These are phyloP conservation scores for Megathymus violae DNA, from an alignment of 1,140 invertebrate species.

Conservation along the genomic window DNA sequence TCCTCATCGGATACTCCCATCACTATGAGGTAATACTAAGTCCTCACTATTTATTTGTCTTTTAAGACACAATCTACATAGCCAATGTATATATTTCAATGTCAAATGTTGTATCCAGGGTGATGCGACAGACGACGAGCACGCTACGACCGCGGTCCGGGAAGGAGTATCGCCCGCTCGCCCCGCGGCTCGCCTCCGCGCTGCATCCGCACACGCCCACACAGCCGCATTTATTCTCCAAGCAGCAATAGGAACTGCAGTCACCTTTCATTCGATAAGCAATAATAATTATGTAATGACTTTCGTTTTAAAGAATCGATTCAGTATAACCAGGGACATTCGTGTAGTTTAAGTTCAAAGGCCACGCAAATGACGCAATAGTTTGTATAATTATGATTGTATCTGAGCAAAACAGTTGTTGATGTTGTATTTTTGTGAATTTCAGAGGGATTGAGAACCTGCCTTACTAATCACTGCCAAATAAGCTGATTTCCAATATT, in stretches of 20 bases:
- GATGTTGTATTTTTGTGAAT: conserved; percentile 12
- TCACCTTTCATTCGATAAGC: conserved; percentile 19
- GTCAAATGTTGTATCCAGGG: conserved; percentile 51
- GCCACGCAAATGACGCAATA: neutral
- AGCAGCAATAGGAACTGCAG: conserved; percentile 25
- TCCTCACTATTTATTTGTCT: no score
- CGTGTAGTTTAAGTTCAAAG: neutral
- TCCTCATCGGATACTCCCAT: conserved; percentile 88
- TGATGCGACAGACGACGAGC: conserved; percentile 87
- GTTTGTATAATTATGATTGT: neutral
- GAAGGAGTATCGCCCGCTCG: conserved; percentile 88
- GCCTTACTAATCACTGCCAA: conserved; percentile 20
- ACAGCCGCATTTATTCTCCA: conserved; percentile 27
- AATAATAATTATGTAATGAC: conserved; percentile 13
- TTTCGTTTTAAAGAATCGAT: no score
- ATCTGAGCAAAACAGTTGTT: neutral
- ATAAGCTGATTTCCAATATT: conserved; percentile 12
- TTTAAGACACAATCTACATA: no score
- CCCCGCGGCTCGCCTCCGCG: conserved; percentile 37
- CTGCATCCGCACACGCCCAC: conserved; percentile 19
- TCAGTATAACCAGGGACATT: neutral
- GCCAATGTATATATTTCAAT: no score
- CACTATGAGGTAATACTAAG: conserved; percentile 53
- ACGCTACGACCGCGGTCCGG: conserved; percentile 93
- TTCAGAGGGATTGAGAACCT: conserved; percentile 8